Conservation (phyloP, 2,797 vertebrate species). For the Parauchenoglanis ngamensis region DNA sequence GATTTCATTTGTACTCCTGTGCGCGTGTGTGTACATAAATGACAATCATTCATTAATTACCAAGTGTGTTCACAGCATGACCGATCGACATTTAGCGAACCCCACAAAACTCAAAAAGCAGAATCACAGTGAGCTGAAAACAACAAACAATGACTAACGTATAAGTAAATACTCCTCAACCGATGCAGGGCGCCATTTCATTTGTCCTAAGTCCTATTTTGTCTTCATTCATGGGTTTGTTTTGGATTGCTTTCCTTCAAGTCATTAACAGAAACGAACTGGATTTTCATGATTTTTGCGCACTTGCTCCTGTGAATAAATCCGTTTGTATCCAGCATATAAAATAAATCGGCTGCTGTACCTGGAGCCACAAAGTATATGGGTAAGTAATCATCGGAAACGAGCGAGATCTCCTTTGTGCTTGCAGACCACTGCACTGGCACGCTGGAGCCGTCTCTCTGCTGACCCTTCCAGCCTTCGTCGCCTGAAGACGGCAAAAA, state of each 20-base stretch:
- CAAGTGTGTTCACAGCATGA: neutral
- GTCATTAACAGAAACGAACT: neutral
- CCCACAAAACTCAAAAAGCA: neutral
- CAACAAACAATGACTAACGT: neutral
- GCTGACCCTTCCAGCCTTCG: conserved; percentile 87
- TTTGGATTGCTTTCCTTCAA: no score
- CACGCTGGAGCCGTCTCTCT: conserved; percentile 81
- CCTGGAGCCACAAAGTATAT: conserved; percentile 93
- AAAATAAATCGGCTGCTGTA: conserved; percentile 57
- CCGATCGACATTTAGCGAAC: no score
- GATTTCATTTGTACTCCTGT: no score
- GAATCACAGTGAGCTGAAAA: neutral
- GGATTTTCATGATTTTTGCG: neutral
- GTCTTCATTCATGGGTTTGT: neutral
- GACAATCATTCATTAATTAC: no score
- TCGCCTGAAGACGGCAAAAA: conserved; percentile 69
- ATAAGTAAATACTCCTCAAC: neutral
- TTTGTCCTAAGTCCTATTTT: neutral
- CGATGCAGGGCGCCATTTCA: neutral
- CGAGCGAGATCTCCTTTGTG: conserved; percentile 83
- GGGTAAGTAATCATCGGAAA: conserved; percentile 91
- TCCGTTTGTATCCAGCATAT: neutral
- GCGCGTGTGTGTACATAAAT: no score
- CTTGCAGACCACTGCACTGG: conserved; percentile 81
- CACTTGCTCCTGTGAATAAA: no score